Evolutionary conservation across 2,113 vertebrate species (phyloP).

Genomic region (Phylloscopus trochiloides): DNA sequence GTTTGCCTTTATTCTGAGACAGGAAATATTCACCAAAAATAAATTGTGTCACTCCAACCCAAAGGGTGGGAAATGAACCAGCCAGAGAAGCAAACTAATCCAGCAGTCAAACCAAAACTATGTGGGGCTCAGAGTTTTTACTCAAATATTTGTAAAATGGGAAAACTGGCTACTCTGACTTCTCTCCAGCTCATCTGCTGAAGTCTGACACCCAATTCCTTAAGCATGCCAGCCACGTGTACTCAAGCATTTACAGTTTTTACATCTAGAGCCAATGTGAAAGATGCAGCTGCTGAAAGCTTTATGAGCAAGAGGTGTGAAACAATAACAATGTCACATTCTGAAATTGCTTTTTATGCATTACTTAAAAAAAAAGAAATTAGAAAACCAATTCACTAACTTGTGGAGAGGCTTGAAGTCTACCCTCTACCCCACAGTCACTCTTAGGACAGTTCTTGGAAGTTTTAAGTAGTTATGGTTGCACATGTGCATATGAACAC

Average conservation of each 20-base stretch:
- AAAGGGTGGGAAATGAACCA: not conserved
- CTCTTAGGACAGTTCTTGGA: not conserved
- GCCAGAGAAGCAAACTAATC: not conserved
- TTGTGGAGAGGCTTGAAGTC: not conserved
- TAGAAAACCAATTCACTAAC: not conserved
- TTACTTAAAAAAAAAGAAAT: not conserved
- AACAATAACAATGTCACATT: not conserved
- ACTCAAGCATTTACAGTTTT: not conserved
- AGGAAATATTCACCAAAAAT: not conserved
- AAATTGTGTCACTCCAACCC: not conserved
- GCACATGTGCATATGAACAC: not conserved
- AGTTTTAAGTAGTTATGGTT: not conserved
- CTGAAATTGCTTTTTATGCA: not conserved
- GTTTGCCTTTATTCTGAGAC: not conserved
- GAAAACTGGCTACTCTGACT: not conserved
- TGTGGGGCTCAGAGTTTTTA: not conserved
- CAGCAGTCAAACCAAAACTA: not conserved
- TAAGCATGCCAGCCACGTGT: not conserved
- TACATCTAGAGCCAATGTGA: not conserved
- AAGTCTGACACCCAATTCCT: not conserved
- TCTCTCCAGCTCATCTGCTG: not conserved
- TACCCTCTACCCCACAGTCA: not conserved
- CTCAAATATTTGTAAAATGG: not conserved
- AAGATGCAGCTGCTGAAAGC: slow-evolving; percentile 12
- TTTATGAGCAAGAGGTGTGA: not conserved